Evolutionary conservation across 2,888 invertebrate genomes (phyloP), one percentile per base, ranked within the genome.

Genomic region (Mythimna vitellina): DNA sequence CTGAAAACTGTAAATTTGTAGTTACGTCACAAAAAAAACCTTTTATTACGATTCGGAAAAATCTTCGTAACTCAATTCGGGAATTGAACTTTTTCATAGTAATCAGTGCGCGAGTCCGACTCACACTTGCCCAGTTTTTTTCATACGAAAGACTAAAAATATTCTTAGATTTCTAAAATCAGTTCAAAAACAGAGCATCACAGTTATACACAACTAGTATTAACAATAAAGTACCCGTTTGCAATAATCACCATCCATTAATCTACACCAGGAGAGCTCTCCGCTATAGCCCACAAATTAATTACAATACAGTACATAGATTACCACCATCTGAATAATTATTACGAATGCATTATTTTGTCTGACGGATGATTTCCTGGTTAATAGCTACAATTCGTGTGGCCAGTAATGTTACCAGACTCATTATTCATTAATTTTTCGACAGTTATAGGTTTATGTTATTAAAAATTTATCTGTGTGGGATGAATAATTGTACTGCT

Each of bases 211-310:
- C n/a, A 32, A 54, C 67, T 79, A 73, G 77, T 73, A 76, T 81
- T 20, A 70, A 84, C 82, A 84, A 81, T 87, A 86, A 83, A 83
- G 82, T 83, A 68, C 86, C 83, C 84, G 89, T 89, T 92, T 89
- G 89, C 87, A 92, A 92, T 92, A 92, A 90, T 89, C 89, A 88
- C 91, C 90, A 89, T 89, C 91, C 92, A 93, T 94, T 93, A 92
- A 94, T 94, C 92, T 90, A 89, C 83, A 88, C 86, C 86, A 85
- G 87, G 87, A 89, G 90, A 90, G 92, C 91, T 92, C 92, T 91
- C 92, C 89, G 92, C 90, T 92, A 89, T 91, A 90, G 88, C 88
- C 92, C 93, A 92, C 92, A 92, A 93, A 93, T 94, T 93, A 93
- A 93, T 94, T 93, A 91, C 90, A 90, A 90, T 89, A 91, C 65